These are phyloP conservation scores for Scotopteryx bipunctaria DNA, from an alignment of 2,888 invertebrate species.

Conservation along the genomic window DNA sequence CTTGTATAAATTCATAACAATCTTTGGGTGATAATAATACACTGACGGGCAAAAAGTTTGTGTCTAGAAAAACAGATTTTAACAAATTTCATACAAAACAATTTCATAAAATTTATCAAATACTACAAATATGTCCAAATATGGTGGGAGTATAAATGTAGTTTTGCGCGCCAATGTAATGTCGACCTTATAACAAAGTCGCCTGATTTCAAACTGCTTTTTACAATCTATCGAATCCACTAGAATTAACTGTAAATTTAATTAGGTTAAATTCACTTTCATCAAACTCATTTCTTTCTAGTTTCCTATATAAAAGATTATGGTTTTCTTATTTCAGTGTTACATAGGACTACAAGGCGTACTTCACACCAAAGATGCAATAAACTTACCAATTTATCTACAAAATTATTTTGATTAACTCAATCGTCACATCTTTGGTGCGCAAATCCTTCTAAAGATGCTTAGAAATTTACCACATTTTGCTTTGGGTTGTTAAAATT, in stretches of 20 bases:
- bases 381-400: constrained; percentile 1
- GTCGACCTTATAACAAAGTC: constrained; percentile 70
- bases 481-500: no score
- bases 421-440: constrained; percentile 27
- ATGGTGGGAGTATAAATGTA: constrained; percentile 27
- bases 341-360: constrained; percentile 24
- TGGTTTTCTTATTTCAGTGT: constrained; percentile 1
- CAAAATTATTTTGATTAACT: constrained; percentile 5
- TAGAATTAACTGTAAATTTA: not conserved
- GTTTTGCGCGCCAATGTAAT: constrained; percentile 52
- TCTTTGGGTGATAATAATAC: constrained; percentile 80
- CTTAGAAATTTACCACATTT: constrained; percentile 5
- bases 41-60: constrained; percentile 47
- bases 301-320: not conserved
- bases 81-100: constrained; percentile 23
- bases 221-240: constrained; percentile 40
- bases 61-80: constrained; percentile 34
- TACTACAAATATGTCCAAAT: constrained; percentile 26
- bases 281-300: not conserved
- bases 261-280: not conserved
- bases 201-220: constrained; percentile 51
- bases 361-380: constrained; percentile 28
- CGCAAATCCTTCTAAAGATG: constrained; percentile 9
- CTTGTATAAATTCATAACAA: constrained; percentile 83
- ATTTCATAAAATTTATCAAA: constrained; percentile 24